These are phyloP conservation scores for Tigriopus japonicus DNA, from an alignment of 1,140 invertebrate species.

Conservation along the genomic window DNA sequence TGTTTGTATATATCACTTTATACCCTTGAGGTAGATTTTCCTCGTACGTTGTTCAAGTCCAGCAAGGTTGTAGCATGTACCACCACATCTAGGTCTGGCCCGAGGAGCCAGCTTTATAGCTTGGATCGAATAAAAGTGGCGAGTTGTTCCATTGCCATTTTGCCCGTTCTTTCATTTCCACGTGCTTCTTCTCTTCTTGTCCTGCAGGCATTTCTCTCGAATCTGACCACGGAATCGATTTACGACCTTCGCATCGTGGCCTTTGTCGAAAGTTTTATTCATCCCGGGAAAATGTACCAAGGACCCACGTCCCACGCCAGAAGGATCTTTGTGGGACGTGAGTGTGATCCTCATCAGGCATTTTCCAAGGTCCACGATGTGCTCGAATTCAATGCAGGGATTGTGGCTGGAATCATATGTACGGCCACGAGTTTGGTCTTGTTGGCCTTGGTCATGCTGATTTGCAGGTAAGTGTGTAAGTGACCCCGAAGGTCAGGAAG, in stretches of 20 bases:
- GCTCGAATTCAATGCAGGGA: slow-evolving; percentile 8
- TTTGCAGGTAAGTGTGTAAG: slow-evolving; percentile 1
- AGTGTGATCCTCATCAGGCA: slow-evolving; percentile 12
- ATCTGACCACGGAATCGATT: slow-evolving; percentile 5
- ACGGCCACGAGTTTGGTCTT: not conserved
- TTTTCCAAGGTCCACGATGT: slow-evolving; percentile 9
- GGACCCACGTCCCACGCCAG: not conserved
- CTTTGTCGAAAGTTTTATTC: not conserved
- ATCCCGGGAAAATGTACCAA: not conserved
- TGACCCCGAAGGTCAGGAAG: too few species aligned
- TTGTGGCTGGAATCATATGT: slow-evolving; percentile 5
- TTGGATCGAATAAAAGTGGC: too few species aligned
- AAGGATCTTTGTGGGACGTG: not conserved
- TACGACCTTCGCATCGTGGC: slow-evolving; percentile 4
- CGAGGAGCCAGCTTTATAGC: too few species aligned
- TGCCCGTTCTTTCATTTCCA: too few species aligned
- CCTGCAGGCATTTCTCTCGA: slow-evolving; percentile 1
- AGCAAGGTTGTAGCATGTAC: too few species aligned
- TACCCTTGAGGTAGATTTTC: too few species aligned
- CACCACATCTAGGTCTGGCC: too few species aligned
- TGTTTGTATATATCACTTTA: too few species aligned
- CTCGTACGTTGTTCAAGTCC: too few species aligned
- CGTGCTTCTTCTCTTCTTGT: too few species aligned
- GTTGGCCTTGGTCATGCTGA: not conserved
- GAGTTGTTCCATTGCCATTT: too few species aligned